phyloP scores from a whole-genome alignment of 2,888 invertebrate genomes.

The Chesias legatella region DNA sequence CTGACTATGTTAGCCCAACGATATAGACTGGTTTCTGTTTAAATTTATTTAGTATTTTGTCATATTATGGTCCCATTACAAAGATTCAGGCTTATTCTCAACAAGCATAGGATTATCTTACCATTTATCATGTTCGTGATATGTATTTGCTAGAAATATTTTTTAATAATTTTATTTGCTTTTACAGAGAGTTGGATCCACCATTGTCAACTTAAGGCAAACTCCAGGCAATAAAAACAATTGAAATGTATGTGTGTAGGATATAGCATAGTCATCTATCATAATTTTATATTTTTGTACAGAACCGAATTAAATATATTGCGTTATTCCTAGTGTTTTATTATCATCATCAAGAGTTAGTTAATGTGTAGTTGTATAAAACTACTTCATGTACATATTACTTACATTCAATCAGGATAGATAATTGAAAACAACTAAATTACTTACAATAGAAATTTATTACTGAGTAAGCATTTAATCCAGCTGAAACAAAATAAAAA shows the following conservation, averaged over 20 bases:
- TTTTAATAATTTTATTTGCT: neutral
- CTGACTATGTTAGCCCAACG: too few species aligned
- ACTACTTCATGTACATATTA: too few species aligned
- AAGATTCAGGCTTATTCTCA: too few species aligned
- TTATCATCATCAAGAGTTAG: conserved; percentile 2
- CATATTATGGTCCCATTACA: too few species aligned
- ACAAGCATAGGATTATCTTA: too few species aligned
- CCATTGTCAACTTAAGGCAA: conserved; percentile 49
- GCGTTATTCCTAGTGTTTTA: conserved; percentile 10
- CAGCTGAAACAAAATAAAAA: conserved; percentile 79
- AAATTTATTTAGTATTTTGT: too few species aligned
- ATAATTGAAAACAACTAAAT: conserved; percentile 29
- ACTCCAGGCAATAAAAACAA: conserved; percentile 44
- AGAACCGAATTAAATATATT: conserved; percentile 42
- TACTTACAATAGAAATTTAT: conserved; percentile 59
- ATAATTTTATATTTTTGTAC: conserved; percentile 62
- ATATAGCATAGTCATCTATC: conserved; percentile 26
- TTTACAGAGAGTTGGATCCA: conserved; percentile 67
- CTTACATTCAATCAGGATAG: too few species aligned
- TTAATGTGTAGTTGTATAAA: neutral
- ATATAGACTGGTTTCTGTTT: too few species aligned
- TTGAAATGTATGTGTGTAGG: conserved; percentile 28
- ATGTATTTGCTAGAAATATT: too few species aligned
- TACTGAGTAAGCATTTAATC: conserved; percentile 68
- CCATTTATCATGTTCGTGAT: too few species aligned